A percentile compares a stretch with the other conserved stretches of the same genome.
Evolutionary conservation across 2,888 invertebrate genomes (phyloP).

Genomic region (Caenorhabditis sinica): DNA sequence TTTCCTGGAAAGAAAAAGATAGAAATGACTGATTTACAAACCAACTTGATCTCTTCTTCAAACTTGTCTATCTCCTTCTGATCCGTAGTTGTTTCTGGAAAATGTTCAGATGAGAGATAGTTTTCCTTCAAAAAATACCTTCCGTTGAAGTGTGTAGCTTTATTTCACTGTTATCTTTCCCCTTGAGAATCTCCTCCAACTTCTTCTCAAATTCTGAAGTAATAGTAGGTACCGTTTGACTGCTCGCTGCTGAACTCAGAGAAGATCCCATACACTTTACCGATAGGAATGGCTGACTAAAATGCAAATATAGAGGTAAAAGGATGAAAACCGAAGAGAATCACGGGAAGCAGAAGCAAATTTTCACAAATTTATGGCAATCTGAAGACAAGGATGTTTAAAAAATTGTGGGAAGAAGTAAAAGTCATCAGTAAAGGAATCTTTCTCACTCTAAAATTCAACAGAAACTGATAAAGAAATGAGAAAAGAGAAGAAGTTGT

Average conservation of each 20-base stretch:
- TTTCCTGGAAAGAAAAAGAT: not conserved
- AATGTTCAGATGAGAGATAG: too few species aligned
- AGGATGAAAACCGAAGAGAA: not conserved
- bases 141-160: too few species aligned
- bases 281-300: too few species aligned
- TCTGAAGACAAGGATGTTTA: not conserved
- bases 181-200: not conserved
- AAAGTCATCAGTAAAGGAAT: not conserved
- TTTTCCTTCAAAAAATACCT: too few species aligned
- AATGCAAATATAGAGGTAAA: too few species aligned
- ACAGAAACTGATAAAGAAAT: too few species aligned
- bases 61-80: not conserved
- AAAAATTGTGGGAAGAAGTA: not conserved
- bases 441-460: not conserved
- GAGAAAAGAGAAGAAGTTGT: not conserved
- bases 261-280: not conserved
- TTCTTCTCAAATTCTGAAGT: not conserved
- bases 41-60: not conserved
- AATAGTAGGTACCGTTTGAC: not conserved
- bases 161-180: too few species aligned
- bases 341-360: too few species aligned
- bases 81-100: not conserved
- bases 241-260: not conserved
- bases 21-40: not conserved
- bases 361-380: too few species aligned